These are phyloP conservation scores for Danio kyathit DNA, from an alignment of 2,797 vertebrate genomes.

Conservation along the genomic window DNA sequence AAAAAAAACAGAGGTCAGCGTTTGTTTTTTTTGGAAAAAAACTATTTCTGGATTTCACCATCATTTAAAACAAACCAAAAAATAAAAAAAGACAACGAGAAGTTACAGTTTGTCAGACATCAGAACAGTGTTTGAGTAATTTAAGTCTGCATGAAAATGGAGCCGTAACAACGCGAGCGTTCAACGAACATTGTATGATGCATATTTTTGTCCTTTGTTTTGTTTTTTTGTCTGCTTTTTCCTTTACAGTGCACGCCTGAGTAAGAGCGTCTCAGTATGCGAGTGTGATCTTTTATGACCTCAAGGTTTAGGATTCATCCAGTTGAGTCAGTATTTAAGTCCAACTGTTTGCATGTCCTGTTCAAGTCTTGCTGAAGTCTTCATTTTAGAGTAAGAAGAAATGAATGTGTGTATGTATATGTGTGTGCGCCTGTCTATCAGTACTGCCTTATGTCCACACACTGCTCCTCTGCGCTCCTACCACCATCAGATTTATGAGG, in stretches of 20 bases:
- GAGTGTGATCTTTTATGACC: slow-evolving; percentile 72
- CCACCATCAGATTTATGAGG: slow-evolving; percentile 57
- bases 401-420: slow-evolving; percentile 61
- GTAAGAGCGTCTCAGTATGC: slow-evolving; percentile 79
- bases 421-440: slow-evolving; percentile 41
- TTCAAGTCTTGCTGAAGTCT: slow-evolving; percentile 85
- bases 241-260: slow-evolving; percentile 82
- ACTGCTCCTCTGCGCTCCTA: slow-evolving; percentile 53
- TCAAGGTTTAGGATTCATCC: slow-evolving; percentile 78
- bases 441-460: slow-evolving; percentile 55
- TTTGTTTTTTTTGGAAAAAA: slow-evolving; percentile 61
- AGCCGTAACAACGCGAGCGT: slow-evolving; percentile 71
- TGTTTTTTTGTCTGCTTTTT: slow-evolving; percentile 62
- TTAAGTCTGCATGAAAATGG: slow-evolving; percentile 71
- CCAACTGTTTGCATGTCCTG: slow-evolving; percentile 69
- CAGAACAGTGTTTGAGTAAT: slow-evolving; percentile 74
- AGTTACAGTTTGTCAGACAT: slow-evolving; percentile 78
- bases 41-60: slow-evolving; percentile 77
- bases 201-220: slow-evolving; percentile 77
- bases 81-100: slow-evolving; percentile 70
- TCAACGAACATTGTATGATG: slow-evolving; percentile 71
- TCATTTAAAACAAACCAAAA: slow-evolving; percentile 65
- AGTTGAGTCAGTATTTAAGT: slow-evolving; percentile 74
- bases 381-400: slow-evolving; percentile 80
- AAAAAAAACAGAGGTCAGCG: slow-evolving; percentile 76